Conservation (phyloP, 2,113 vertebrate species). For the Antechinus flavipes region DNA sequence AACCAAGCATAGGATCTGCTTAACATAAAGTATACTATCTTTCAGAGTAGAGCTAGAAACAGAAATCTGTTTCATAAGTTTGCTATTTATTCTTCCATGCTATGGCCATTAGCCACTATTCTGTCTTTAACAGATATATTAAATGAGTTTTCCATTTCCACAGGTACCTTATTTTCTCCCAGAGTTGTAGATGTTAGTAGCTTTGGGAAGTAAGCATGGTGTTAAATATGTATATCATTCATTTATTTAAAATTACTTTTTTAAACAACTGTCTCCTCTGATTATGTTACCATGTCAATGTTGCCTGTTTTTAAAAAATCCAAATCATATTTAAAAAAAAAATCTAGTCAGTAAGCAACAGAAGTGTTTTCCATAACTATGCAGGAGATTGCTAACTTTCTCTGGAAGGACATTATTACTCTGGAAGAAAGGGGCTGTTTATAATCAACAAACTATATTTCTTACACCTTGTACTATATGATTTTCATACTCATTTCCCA, state of each 20-base stretch:
- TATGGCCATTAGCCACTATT: constrained; percentile 60
- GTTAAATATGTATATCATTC: constrained; percentile 48
- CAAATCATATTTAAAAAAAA: constrained; percentile 59
- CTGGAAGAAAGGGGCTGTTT: constrained; percentile 51
- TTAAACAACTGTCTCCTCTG: constrained; percentile 61
- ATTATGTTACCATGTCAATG: constrained; percentile 58
- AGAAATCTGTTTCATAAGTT: constrained; percentile 66
- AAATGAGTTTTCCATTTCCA: constrained; percentile 61
- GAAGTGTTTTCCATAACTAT: constrained; percentile 53
- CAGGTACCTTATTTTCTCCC: constrained; percentile 26
- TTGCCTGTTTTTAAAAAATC: constrained; percentile 60
- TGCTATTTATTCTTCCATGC: constrained; percentile 74
- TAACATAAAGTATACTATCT: constrained; percentile 71
- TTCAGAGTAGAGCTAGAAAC: constrained; percentile 65
- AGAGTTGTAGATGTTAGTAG: constrained; percentile 49
- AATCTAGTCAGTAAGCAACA: constrained; percentile 8
- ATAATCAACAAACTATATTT: constrained; percentile 60
- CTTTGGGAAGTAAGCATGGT: constrained; percentile 57
- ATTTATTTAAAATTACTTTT: constrained; percentile 58
- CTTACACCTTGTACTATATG: constrained; percentile 48
- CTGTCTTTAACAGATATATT: constrained; percentile 64
- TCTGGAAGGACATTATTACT: constrained; percentile 61
- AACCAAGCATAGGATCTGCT: constrained; percentile 72
- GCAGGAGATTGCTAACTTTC: constrained; percentile 58
- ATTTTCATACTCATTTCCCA: constrained; percentile 65